Base-by-base conservation (phyloP, 1,140 invertebrate species). In the Fopius arisanus region DNA sequence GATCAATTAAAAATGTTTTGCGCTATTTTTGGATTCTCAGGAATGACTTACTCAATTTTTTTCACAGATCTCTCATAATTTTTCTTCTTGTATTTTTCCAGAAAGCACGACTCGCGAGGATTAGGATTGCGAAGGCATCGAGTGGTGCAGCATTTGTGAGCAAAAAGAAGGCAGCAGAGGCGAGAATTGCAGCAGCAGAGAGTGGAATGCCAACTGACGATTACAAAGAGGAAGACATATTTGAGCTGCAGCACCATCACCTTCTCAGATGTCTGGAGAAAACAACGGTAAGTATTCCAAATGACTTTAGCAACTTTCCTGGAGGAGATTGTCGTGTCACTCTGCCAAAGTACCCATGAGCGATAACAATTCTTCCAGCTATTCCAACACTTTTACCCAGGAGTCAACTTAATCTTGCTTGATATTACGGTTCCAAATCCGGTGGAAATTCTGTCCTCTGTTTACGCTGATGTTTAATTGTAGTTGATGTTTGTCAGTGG, bases 241-340 rank as follows among this genome's bases (percentile, higher is more conserved):
- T 99, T 89, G 97, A 99, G 87, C 90, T 99, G 87, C 98, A 99
- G 89, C 98, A 99, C 90, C 98, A 99, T 89, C 98, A 99, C 89
- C 90, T 99, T 62, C 90, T 99, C 66, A 92, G 96, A 79, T 99
- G 98, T 89, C 91, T 99, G 74, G 98, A 99, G 87, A 97, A 97
- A 87, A 98, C 75, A 67, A 99, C 98, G 88, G 97, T 98, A 89
- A 92, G 79, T 59, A 59, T 59, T 59, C 14, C 14, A n/a, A 48
- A 48, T 48, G n/a, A 48, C 3, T 48, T 48, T 7, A 48, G 3
- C 2, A 48, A 19, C 70, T 79, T 80, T 77, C 62, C 67, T 71
- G 67, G 67, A 75, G 73, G 59, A 41, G 65, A 14, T 19, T 51
- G 33, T 51, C n/a, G 19, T 9, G 43, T 51, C 33, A 51, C 19